Conservation (phyloP, 2,797 vertebrate species). For the Crocidura indochinensis region DNA sequence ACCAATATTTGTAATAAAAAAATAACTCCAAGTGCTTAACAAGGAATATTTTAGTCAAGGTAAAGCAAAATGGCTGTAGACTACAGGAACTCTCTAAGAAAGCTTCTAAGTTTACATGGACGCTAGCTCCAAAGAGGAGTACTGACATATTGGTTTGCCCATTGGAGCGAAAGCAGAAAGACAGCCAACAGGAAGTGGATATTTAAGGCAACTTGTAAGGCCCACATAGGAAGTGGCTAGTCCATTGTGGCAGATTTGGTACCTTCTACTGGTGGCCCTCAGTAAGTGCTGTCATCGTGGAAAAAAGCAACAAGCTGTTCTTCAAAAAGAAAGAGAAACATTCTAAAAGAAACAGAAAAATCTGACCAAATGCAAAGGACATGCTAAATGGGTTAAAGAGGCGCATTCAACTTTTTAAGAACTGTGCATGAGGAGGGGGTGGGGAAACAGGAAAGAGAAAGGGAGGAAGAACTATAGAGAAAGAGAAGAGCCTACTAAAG, state of each 20-base stretch:
- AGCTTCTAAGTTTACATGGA: conserved; percentile 82
- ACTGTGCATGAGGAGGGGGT: conserved; percentile 83
- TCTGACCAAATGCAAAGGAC: conserved; percentile 84
- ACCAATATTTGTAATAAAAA: conserved; percentile 84
- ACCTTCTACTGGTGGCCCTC: conserved; percentile 77
- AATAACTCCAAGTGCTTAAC: conserved; percentile 85
- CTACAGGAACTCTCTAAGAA: conserved; percentile 83
- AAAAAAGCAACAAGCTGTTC: conserved; percentile 73
- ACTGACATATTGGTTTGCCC: conserved; percentile 76
- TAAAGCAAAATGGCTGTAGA: conserved; percentile 84
- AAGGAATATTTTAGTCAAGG: conserved; percentile 82
- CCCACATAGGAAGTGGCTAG: conserved; percentile 64
- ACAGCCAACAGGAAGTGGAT: conserved; percentile 77
- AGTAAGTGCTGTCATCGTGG: conserved; percentile 33
- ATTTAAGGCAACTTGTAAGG: conserved; percentile 59
- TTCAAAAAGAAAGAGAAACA: neutral
- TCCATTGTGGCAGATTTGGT: conserved; percentile 25
- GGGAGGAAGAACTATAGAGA: conserved; percentile 90
- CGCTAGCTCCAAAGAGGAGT: conserved; percentile 67
- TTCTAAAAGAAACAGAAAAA: conserved; percentile 73
- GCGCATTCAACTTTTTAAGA: conserved; percentile 90
- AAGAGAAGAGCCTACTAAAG: conserved; percentile 95
- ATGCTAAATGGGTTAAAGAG: conserved; percentile 89
- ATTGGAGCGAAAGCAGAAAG: conserved; percentile 79
- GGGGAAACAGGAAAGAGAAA: conserved; percentile 85